Conservation (phyloP, 2,888 invertebrate genomes). For the Drosophila neutralis region DNA sequence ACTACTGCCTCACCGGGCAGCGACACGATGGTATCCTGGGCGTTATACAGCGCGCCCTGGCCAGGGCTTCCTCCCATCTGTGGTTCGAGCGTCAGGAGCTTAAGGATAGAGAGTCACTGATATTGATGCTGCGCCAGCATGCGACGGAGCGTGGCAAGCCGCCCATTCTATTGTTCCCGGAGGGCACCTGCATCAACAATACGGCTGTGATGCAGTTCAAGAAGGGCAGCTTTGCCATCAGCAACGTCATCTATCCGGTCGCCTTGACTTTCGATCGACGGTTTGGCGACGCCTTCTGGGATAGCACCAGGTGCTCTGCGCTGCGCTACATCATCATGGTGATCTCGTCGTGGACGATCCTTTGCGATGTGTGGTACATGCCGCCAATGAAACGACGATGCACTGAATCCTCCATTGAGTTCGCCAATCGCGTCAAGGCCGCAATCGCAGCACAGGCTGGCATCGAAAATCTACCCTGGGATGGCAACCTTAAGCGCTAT, state of each 20-base stretch:
- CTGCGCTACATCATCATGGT: constrained; percentile 59
- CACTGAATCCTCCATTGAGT: constrained; percentile 47
- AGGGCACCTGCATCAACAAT: constrained; percentile 99
- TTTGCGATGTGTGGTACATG: constrained; percentile 68
- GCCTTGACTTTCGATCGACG: constrained; percentile 92
- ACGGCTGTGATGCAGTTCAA: constrained; percentile 99
- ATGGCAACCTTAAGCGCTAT: constrained; percentile 66
- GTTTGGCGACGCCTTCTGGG: constrained; percentile 70
- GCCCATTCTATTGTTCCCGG: constrained; percentile 98
- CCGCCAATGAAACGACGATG: constrained; percentile 28
- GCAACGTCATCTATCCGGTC: constrained; percentile 96
- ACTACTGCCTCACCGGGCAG: constrained; percentile 95
- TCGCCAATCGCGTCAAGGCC: constrained; percentile 60
- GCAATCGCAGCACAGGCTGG: constrained; percentile 55
- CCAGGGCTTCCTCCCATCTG: constrained; percentile 96
- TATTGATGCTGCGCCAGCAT: constrained; percentile 93
- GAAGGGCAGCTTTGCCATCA: constrained; percentile 99
- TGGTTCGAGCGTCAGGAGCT: constrained; percentile 98
- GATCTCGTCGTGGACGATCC: constrained; percentile 60
- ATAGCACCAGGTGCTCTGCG: constrained; percentile 62
- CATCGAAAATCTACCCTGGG: constrained; percentile 59
- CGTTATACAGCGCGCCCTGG: constrained; percentile 94
- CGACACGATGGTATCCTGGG: constrained; percentile 90
- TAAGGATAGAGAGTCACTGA: constrained; percentile 94
- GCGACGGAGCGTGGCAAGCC: constrained; percentile 94